A percentile compares a stretch with the other conserved stretches of the same genome.
Evolutionary conservation across 2,888 invertebrate genomes (phyloP).

Genomic region (Caenorhabditis becei): DNA sequence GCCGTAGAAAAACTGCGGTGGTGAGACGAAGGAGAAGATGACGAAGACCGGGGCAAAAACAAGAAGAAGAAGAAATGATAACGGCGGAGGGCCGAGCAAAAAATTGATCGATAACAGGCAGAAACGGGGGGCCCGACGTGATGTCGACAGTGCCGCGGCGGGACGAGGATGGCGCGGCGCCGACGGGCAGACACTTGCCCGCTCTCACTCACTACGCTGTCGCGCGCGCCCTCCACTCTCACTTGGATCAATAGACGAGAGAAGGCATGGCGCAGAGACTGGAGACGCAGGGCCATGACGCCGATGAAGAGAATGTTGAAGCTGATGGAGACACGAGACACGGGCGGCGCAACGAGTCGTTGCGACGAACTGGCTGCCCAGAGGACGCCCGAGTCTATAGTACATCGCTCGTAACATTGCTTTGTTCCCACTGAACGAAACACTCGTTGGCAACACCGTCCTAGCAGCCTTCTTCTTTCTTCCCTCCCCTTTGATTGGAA

Average conservation of each 20-base stretch:
- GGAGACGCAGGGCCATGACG: conserved; percentile 8
- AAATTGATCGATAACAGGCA: conserved; percentile 25
- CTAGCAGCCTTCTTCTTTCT: conserved; percentile 7
- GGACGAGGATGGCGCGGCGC: conserved; percentile 34
- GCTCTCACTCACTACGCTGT: conserved; percentile 13
- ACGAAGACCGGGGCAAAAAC: conserved; percentile 7
- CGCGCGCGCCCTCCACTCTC: conserved; percentile 10
- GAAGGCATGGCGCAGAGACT: not conserved
- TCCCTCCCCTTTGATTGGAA: not conserved
- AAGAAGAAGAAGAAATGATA: conserved; percentile 16
- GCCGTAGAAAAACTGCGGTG: conserved; percentile 7
- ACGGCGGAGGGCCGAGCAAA: conserved; percentile 18
- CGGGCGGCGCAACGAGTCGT: conserved; percentile 19
- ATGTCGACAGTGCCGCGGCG: conserved; percentile 27
- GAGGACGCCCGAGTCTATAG: conserved; percentile 28
- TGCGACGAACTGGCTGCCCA: conserved; percentile 22
- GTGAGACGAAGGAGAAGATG: not conserved
- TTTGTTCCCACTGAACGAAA: conserved; percentile 22
- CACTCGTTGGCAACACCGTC: not conserved
- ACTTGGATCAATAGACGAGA: conserved; percentile 32
- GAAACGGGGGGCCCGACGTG: not conserved
- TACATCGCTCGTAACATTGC: conserved; percentile 23
- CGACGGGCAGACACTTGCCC: conserved; percentile 27
- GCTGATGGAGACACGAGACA: conserved; percentile 31
- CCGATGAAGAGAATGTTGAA: not conserved